Evolutionary conservation across 2,888 invertebrate species (phyloP).

Genomic region (Tenthredo notha): DNA sequence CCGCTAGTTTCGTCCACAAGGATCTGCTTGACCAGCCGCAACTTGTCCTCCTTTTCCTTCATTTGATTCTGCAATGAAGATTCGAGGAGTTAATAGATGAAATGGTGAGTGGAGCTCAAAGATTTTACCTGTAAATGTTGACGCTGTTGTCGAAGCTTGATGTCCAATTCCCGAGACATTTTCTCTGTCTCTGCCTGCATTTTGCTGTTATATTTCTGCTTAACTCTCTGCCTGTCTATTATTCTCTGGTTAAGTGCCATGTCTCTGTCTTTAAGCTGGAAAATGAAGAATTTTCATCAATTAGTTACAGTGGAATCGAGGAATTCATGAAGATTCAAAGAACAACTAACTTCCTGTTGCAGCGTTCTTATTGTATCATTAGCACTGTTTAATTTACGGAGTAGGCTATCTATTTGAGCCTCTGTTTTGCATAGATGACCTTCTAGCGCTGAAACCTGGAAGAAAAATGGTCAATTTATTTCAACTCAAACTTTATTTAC

Average conservation of each 20-base stretch:
- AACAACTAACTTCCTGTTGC: constrained; percentile 79
- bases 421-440: constrained; percentile 85
- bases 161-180: constrained; percentile 85
- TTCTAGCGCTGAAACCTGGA: constrained; percentile 80
- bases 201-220: constrained; percentile 77
- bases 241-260: constrained; percentile 79
- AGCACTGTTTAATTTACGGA: constrained; percentile 83
- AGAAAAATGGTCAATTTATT: neutral
- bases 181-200: constrained; percentile 88
- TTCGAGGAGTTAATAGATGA: constrained; percentile 11
- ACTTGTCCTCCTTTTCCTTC: constrained; percentile 82
- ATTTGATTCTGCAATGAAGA: constrained; percentile 78
- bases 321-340: constrained; percentile 62
- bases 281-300: constrained; percentile 63
- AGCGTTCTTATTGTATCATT: constrained; percentile 83
- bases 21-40: constrained; percentile 82
- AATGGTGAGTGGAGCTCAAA: neutral
- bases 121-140: constrained; percentile 79
- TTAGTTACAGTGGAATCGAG: constrained; percentile 24
- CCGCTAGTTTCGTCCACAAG: constrained; percentile 79
- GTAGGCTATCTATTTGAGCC: constrained; percentile 82
- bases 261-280: constrained; percentile 78
- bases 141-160: constrained; percentile 82
- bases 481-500: neutral
- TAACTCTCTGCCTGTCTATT: constrained; percentile 80